Percentiles rank a stretch among this genome's conserved stretches.
These are phyloP conservation scores for Hylaeus volcanicus DNA, from an alignment of 1,140 invertebrate genomes.

Conservation along the genomic window DNA sequence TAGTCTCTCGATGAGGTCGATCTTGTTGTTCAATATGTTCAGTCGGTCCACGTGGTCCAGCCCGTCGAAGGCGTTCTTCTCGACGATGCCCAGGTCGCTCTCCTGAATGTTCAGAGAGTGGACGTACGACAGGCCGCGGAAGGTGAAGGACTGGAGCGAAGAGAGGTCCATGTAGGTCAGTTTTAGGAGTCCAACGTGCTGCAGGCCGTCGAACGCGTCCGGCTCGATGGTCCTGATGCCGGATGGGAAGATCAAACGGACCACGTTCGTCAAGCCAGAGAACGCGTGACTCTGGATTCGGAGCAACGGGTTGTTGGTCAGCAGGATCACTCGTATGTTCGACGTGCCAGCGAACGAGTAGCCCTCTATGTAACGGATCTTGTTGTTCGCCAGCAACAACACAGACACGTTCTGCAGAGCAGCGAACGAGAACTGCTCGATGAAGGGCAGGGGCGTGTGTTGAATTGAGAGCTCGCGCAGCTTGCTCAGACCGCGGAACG, in stretches of 20 bases:
- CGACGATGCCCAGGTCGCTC: conserved; percentile 88
- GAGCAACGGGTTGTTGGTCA: conserved; percentile 89
- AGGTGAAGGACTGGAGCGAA: conserved; percentile 85
- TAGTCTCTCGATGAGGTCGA: conserved; percentile 88
- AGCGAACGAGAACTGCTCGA: conserved; percentile 90
- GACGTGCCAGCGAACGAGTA: conserved; percentile 91
- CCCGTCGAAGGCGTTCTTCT: conserved; percentile 87
- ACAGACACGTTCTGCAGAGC: conserved; percentile 89
- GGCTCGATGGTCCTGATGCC: conserved; percentile 88
- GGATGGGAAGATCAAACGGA: conserved; percentile 87
- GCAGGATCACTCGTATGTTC: conserved; percentile 87
- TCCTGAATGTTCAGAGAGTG: conserved; percentile 88
- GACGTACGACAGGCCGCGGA: conserved; percentile 88
- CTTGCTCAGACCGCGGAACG: conserved; percentile 88
- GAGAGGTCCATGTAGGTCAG: conserved; percentile 90
- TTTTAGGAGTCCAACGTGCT: conserved; percentile 88
- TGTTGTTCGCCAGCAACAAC: conserved; percentile 88
- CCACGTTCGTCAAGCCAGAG: conserved; percentile 89
- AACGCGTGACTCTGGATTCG: conserved; percentile 88
- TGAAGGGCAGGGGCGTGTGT: conserved; percentile 87
- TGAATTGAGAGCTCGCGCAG: conserved; percentile 90
- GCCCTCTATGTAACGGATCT: conserved; percentile 88
- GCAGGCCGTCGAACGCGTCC: conserved; percentile 90
- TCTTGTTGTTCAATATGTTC: conserved; percentile 91
- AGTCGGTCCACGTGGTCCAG: conserved; percentile 85